These are phyloP conservation scores for Zaprionus ornatus DNA, from an alignment of 1,140 invertebrate species.

Conservation along the genomic window DNA sequence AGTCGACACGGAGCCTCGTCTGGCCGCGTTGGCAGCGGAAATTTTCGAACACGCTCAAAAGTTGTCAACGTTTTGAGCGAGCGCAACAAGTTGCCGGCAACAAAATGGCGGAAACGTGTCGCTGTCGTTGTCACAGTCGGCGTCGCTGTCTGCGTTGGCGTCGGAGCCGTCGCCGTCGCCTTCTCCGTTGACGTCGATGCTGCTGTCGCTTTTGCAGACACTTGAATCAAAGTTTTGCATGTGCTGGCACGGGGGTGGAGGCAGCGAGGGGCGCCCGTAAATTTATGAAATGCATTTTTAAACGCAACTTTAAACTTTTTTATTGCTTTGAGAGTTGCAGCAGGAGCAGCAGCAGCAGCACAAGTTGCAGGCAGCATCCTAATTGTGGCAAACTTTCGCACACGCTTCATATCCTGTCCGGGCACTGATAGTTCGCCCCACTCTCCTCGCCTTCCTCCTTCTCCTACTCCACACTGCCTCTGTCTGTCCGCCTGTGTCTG, in stretches of 20 bases:
- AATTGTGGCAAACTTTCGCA: constrained; percentile 78
- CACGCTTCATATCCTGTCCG: constrained; percentile 65
- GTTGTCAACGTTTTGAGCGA: constrained; percentile 53
- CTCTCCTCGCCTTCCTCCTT: background rate
- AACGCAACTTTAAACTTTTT: constrained; percentile 80
- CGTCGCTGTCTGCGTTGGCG: background rate
- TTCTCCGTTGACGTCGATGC: background rate
- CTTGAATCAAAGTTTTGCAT: constrained; percentile 59
- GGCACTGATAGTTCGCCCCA: constrained; percentile 13
- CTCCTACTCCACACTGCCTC: constrained; percentile 7
- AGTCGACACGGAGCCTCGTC: background rate
- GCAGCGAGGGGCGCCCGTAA: constrained; percentile 42
- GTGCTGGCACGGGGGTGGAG: background rate
- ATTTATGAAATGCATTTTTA: constrained; percentile 79
- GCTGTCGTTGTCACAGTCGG: constrained; percentile 26
- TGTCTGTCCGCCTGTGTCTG: constrained; percentile 14
- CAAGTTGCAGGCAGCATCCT: constrained; percentile 54
- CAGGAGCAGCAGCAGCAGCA: constrained; percentile 7
- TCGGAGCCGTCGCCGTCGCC: too few species aligned
- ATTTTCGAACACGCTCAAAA: constrained; percentile 59
- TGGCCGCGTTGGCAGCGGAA: constrained; percentile 47
- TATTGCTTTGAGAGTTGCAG: constrained; percentile 61
- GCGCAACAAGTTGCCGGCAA: constrained; percentile 74
- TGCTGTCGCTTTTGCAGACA: constrained; percentile 27
- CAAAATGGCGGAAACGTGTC: constrained; percentile 81